These are phyloP conservation scores for Hozukius guyotensis DNA, from an alignment of 2,797 vertebrate species.

Conservation along the genomic window DNA sequence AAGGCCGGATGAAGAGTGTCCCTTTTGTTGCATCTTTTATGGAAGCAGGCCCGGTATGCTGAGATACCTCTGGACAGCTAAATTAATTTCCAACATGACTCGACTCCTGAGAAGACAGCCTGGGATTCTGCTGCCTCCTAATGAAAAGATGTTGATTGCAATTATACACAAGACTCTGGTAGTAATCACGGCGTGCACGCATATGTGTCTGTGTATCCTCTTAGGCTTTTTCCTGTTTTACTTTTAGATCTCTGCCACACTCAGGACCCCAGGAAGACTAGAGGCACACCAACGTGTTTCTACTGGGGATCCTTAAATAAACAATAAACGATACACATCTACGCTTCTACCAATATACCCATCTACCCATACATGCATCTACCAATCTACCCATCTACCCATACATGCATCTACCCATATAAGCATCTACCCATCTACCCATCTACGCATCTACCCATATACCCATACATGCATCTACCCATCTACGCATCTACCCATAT, in stretches of 20 bases:
- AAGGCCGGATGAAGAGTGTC: constrained; percentile 33
- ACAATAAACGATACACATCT: not conserved
- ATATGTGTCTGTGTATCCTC: not conserved
- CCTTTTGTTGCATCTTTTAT: constrained; percentile 48
- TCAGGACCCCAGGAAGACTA: not conserved
- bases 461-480: too few species aligned
- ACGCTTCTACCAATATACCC: not conserved
- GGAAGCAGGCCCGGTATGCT: constrained; percentile 29
- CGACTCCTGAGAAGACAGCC: not conserved
- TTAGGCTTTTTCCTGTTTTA: not conserved
- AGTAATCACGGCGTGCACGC: not conserved
- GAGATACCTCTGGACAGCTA: constrained; percentile 15
- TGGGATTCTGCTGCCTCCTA: constrained; percentile 19
- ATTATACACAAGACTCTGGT: not conserved
- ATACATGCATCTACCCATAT: too few species aligned
- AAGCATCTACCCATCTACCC: too few species aligned
- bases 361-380: too few species aligned
- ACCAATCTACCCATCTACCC: too few species aligned
- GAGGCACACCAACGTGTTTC: not conserved
- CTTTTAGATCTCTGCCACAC: not conserved
- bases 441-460: too few species aligned
- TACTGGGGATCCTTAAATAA: not conserved
- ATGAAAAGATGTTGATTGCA: constrained; percentile 50
- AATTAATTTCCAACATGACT: constrained; percentile 28
- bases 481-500: too few species aligned